phyloP scores from a whole-genome alignment of 2,888 invertebrate genomes.

The Thecophora atra region DNA sequence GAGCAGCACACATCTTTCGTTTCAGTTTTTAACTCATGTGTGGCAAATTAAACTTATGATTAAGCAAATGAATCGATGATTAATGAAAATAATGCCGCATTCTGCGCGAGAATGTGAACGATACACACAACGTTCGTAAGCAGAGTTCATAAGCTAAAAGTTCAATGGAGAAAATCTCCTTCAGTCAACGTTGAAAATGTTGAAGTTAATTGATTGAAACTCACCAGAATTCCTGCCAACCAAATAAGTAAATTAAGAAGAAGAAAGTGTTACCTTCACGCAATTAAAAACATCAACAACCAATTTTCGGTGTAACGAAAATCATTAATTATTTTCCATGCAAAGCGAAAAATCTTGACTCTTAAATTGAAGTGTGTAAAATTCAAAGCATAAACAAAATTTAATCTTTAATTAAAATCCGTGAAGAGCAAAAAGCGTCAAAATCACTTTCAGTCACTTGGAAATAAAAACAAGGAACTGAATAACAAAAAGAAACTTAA shows the following conservation, averaged over 20 bases:
- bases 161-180: too few relatives aligned
- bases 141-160: too few relatives aligned
- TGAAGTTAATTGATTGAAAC: not conserved
- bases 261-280: slow-evolving; percentile 17
- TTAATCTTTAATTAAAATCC: not conserved
- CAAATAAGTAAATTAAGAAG: slow-evolving; percentile 9
- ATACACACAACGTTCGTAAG: too few relatives aligned
- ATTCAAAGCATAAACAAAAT: too few relatives aligned
- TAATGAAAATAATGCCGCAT: too few relatives aligned
- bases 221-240: not conserved
- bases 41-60: too few relatives aligned
- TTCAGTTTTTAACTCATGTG: too few relatives aligned
- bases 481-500: not conserved
- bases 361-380: not conserved
- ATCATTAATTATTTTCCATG: slow-evolving; percentile 11
- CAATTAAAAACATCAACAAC: slow-evolving; percentile 25
- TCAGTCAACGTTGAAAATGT: not conserved
- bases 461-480: not conserved
- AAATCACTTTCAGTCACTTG: not conserved
- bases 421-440: not conserved
- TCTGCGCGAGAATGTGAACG: too few relatives aligned
- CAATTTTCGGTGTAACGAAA: too few relatives aligned
- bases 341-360: slow-evolving; percentile 18
- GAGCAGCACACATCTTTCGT: too few relatives aligned
- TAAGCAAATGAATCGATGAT: too few relatives aligned